phyloP scores from a whole-genome alignment of 2,797 vertebrate genomes.

The Cuculus canorus region DNA sequence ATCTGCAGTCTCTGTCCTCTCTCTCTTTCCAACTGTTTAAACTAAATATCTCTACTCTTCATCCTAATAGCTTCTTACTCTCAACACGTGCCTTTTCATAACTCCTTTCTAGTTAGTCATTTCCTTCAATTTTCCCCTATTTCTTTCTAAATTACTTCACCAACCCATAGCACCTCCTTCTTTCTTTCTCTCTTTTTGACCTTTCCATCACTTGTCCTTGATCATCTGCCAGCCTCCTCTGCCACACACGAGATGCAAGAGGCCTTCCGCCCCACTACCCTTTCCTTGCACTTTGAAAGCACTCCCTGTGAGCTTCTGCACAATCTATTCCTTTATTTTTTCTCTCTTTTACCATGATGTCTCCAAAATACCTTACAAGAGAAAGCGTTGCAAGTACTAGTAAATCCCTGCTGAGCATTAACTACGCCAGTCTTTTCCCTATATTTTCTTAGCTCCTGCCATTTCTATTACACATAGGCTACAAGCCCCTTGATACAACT shows the following conservation, averaged over 20 bases:
- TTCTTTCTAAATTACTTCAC: neutral
- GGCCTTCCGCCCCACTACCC: neutral
- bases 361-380: neutral
- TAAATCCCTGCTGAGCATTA: neutral
- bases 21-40: neutral
- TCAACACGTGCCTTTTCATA: neutral
- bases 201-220: neutral
- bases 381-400: neutral
- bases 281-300: neutral
- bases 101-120: neutral
- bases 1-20: no score
- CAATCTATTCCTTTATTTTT: neutral
- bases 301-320: neutral
- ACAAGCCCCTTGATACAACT: neutral
- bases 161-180: neutral
- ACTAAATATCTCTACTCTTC: neutral
- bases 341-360: neutral
- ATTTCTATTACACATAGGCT: neutral
- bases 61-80: neutral
- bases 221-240: neutral
- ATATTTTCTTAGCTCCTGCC: neutral
- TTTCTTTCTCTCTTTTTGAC: neutral
- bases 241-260: neutral
- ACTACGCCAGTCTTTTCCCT: neutral
- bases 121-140: neutral